phyloP scores from a whole-genome alignment of 2,113 vertebrate species.

The Scytalopus superciliaris region DNA sequence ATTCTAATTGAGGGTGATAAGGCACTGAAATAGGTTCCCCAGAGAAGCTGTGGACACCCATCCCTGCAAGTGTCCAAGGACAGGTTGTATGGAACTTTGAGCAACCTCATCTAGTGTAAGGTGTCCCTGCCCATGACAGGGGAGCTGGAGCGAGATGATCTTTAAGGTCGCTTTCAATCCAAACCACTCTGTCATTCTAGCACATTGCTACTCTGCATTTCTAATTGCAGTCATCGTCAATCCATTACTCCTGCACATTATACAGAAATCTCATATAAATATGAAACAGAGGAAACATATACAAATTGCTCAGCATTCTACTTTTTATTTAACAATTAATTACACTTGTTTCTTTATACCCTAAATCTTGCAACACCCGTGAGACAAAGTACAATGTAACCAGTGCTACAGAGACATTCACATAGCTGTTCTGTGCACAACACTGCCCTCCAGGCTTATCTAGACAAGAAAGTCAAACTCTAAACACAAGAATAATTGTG shows the following conservation, averaged over 20 bases:
- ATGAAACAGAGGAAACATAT: neutral
- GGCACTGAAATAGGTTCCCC: neutral
- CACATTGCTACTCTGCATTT: neutral
- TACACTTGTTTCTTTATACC: neutral
- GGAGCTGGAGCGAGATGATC: neutral
- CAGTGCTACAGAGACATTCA: neutral
- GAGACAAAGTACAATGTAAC: rapidly evolving
- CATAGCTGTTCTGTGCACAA: neutral
- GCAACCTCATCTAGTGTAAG: neutral
- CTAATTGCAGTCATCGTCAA: rapidly evolving
- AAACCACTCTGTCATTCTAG: neutral
- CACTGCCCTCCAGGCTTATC: neutral
- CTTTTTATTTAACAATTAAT: neutral
- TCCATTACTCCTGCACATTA: neutral
- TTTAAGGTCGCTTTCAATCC: neutral
- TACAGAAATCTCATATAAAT: neutral
- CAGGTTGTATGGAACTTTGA: neutral
- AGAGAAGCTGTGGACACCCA: neutral
- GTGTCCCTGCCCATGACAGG: neutral
- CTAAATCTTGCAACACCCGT: neutral
- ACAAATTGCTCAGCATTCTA: neutral
- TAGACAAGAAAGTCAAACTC: neutral
- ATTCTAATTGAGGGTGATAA: neutral
- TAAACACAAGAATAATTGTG: neutral
- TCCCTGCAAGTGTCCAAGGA: neutral